A percentile compares a stretch with the other conserved stretches of the same genome.
phyloP scores from a whole-genome alignment of 2,113 vertebrate species.

The Burhinus oedicnemus region DNA sequence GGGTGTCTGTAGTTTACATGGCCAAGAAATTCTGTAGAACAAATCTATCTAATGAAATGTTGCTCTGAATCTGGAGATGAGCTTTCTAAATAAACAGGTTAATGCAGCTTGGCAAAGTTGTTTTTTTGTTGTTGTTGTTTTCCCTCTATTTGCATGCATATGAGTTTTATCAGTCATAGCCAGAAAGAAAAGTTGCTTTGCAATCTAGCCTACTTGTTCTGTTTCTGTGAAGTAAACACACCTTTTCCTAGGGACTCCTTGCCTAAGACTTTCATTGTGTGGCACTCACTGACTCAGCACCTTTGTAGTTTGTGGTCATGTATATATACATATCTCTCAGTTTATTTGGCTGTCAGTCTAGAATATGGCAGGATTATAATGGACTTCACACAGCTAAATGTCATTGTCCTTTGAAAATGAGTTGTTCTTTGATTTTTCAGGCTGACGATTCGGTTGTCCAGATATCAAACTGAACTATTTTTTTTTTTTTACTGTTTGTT shows the following conservation, averaged over 20 bases:
- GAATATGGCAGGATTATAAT: neutral
- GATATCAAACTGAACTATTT: neutral
- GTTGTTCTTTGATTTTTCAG: neutral
- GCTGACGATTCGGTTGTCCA: neutral
- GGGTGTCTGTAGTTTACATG: neutral
- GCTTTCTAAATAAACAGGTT: constrained; percentile 25
- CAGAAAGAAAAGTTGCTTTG: neutral
- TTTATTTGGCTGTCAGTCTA: neutral
- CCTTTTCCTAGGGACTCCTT: neutral
- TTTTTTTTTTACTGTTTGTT: neutral
- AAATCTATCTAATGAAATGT: neutral
- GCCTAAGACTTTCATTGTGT: neutral
- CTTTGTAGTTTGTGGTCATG: neutral
- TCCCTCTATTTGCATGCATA: constrained; percentile 8
- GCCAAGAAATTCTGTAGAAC: neutral
- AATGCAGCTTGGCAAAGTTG: neutral
- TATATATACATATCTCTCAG: neutral
- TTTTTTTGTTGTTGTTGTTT: neutral
- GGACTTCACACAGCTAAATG: neutral
- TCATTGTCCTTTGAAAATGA: neutral
- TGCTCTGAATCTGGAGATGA: neutral
- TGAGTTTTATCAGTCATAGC: neutral
- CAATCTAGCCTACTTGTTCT: neutral
- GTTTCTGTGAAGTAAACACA: neutral
- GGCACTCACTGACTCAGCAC: neutral